Base-by-base conservation (phyloP, 2,797 vertebrate genomes). In the Anabas testudineus region DNA sequence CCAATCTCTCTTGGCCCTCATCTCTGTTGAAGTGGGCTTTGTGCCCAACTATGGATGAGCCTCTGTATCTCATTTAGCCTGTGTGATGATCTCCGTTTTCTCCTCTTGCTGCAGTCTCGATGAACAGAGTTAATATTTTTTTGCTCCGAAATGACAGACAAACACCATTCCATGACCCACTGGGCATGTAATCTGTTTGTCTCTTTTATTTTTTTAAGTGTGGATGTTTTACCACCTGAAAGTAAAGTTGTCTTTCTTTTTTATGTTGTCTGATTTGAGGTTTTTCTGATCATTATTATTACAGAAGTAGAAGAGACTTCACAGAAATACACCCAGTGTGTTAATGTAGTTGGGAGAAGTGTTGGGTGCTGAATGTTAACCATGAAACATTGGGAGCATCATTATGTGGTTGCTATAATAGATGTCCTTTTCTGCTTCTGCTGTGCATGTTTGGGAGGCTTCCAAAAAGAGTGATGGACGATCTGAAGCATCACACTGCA, bases 1-100 rank as follows among this genome's bases (percentile, higher is more conserved):
- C 85, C 88, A 84, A 81, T 84, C 87, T 89, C 87, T 90, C 84
- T 86, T 89, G 88, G 84, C 86, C 83, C 87, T 90, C 90, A 87
- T 90, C 89, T 88, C 89, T 88, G 90, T 79, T 89, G 82, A 88
- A 91, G 90, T 89, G 89, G 87, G 88, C 82, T 88, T 82, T 84
- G 87, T 90, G 87, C 86, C 87, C 69, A 75, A 85, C 89, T 88
- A 77, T 82, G 88, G 91, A 93, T 89, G 88, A 91, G 88, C 76
- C 82, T 86, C 82, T 92, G 90, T 93, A 92, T 93, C 90, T 92
- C 90, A 93, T 93, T 92, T 89, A 89, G 87, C 87, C 76, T 48
- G 65, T 84, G 85, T 75, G 75, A 89, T 88, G 80, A 88, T 82
- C 87, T 88, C 67, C 59, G 41, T 57, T 80, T 77, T 87, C 75